These are phyloP conservation scores for Triplophysa dalaica DNA, from an alignment of 2,113 vertebrate genomes.

Conservation along the genomic window DNA sequence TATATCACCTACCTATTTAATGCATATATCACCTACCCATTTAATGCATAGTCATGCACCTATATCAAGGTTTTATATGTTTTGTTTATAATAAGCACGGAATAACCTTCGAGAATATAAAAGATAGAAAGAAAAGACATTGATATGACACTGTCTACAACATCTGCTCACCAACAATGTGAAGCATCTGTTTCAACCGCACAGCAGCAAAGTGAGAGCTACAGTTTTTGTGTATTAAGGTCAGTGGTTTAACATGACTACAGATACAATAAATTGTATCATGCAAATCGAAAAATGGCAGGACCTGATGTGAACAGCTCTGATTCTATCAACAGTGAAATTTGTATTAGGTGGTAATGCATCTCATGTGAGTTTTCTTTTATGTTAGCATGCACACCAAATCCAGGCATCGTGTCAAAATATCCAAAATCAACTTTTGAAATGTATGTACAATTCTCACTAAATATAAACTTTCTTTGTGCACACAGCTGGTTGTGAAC, in stretches of 20 bases:
- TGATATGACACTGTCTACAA: not conserved
- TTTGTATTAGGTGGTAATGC: no score
- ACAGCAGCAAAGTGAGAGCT: not conserved
- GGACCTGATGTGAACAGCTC: no score
- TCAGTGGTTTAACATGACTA: not conserved
- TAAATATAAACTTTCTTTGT: not conserved
- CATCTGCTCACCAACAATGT: no score
- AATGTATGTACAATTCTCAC: not conserved
- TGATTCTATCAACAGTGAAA: no score
- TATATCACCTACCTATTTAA: no score
- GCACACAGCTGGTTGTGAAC: slow-evolving; percentile 6
- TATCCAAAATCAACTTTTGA: no score
- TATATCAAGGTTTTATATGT: not conserved
- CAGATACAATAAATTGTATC: not conserved
- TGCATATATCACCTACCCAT: no score
- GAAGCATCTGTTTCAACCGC: not conserved
- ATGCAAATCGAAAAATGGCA: no score
- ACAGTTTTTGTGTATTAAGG: not conserved
- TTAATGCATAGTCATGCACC: no score
- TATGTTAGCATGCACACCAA: no score
- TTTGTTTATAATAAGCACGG: not conserved
- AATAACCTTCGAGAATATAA: not conserved
- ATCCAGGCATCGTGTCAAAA: no score
- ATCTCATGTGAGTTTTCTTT: no score
- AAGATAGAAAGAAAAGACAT: not conserved